These are phyloP conservation scores for Natrix natrix DNA, from an alignment of 2,797 vertebrate genomes.

Conservation along the genomic window DNA sequence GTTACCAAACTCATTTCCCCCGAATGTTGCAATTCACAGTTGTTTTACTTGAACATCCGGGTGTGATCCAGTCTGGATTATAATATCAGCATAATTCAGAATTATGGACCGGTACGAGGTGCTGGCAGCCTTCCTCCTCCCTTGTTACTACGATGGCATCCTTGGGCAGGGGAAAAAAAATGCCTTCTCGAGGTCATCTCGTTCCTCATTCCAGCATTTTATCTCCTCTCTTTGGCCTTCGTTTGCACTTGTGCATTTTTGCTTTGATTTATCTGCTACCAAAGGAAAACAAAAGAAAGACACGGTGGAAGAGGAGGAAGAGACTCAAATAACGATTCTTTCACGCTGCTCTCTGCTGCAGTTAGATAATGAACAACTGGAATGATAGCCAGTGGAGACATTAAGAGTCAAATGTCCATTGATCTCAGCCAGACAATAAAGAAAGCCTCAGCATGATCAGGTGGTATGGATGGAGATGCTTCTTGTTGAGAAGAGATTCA, in stretches of 20 bases:
- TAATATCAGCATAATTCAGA: conserved; percentile 1
- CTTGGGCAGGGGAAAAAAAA: not conserved
- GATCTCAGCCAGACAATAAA: not conserved
- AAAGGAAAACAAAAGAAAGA: not conserved
- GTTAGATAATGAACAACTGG: not conserved
- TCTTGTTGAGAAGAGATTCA: not conserved
- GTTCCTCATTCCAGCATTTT: not conserved
- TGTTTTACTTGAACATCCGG: not conserved
- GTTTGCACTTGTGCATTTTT: not conserved
- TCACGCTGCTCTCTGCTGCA: not conserved
- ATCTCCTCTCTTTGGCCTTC: not conserved
- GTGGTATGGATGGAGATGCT: not conserved
- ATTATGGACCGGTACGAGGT: not conserved
- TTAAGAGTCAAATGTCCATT: not conserved
- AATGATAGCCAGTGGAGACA: not conserved
- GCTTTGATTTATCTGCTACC: not conserved
- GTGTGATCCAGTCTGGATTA: conserved; percentile 10
- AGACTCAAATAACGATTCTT: not conserved
- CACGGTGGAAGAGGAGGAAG: not conserved
- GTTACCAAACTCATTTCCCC: not conserved
- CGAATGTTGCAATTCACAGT: not conserved
- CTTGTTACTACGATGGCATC: conserved; percentile 38
- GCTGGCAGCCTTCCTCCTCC: conserved; percentile 29
- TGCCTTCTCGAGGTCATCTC: conserved; percentile 26
- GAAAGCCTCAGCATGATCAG: not conserved